Base-by-base conservation (phyloP, 92 coral and sea anemone species). In the Actinernus sp. region DNA sequence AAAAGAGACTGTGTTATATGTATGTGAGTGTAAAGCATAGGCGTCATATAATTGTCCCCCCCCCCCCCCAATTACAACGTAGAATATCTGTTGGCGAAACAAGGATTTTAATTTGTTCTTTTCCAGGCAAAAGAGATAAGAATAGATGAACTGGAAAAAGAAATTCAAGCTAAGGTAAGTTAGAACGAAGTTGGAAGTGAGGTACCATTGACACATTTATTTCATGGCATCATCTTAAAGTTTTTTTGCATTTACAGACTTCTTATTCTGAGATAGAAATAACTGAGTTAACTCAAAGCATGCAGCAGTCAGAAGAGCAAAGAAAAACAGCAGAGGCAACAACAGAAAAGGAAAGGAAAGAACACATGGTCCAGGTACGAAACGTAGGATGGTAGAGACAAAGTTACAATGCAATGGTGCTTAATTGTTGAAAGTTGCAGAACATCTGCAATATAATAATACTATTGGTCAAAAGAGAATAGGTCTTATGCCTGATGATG, bases 81-180 rank as follows among this genome's bases (percentile, higher is more conserved):
- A n/a, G n/a, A n/a, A n/a, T n/a, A n/a, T n/a, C n/a, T n/a, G n/a
- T n/a, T n/a, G n/a, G n/a, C n/a, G n/a, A n/a, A n/a, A n/a, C n/a
- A n/a, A n/a, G n/a, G n/a, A n/a, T n/a, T 3, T 32, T 31, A 12
- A 14, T 31, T 30, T 10, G 31, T 1, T 38, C 25, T 21, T 11
- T 68, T 11, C 16, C 66, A 81, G 87, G 72, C 46, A 63, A 67
- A 75, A 27, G 87, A 81, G 33, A 31, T 30, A 44, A 63, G 64
- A 49, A 65, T 81, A 22, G 16, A 61, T 18, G 79, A 79, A 53
- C 67, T 79, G 39, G 79, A 79, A 45, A 57, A 56, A 31, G 73
- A 60, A 29, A 73, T 73, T 49, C 58, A 33, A 58, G 77, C 41
- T 22, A 40, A 65, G 64, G 84, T 78, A 59, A 20, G 77, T 28